Base-by-base conservation (phyloP, 2,797 vertebrate genomes). In the Eupleurogrammus muticus region DNA sequence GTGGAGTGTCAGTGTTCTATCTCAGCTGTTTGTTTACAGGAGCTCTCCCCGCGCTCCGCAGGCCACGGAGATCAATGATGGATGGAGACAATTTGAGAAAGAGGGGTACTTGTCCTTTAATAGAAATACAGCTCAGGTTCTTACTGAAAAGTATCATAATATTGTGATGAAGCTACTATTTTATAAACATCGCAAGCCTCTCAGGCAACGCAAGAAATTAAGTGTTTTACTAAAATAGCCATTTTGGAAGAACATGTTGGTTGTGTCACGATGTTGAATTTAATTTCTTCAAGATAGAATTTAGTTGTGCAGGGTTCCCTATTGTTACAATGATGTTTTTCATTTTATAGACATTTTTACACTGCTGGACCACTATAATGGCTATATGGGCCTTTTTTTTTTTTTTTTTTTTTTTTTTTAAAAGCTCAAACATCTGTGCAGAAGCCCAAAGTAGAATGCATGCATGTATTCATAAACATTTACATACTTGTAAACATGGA, bases 401-500 rank as follows among this genome's bases (percentile, higher is more conserved):
- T 64, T 52, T 49, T 82, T n/a, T n/a, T n/a, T 49, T 71, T 77
- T 34, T 34, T 34, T 34, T 34, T 64, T 52, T 49, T 82, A 71
- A 44, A 81, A 84, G 70, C 52, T 35, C 79, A 63, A 81, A 90
- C 89, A 90, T 90, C 81, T 90, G 90, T 66, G 78, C 72, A 82
- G 80, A 77, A 88, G 76, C 79, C 69, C 77, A 62, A 82, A 85
- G 85, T 80, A 87, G 79, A 86, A 87, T 83, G 79, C 85, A 86
- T 91, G 83, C 87, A 80, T 89, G 80, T 54, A 63, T 83, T 77
- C 80, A 78, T 91, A 93, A 92, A 93, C 86, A 92, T 93, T 92
- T 92, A 92, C 87, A 82, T 88, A 74, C 87, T 78, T 66, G 77
- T 88, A 90, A 89, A 92, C 86, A 85, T 77, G 60, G 74, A 65